A percentile compares a stretch with the other conserved stretches of the same genome.
These are phyloP conservation scores for Monoplex corrugatus DNA, from an alignment of 2,888 invertebrate species.

Conservation along the genomic window DNA sequence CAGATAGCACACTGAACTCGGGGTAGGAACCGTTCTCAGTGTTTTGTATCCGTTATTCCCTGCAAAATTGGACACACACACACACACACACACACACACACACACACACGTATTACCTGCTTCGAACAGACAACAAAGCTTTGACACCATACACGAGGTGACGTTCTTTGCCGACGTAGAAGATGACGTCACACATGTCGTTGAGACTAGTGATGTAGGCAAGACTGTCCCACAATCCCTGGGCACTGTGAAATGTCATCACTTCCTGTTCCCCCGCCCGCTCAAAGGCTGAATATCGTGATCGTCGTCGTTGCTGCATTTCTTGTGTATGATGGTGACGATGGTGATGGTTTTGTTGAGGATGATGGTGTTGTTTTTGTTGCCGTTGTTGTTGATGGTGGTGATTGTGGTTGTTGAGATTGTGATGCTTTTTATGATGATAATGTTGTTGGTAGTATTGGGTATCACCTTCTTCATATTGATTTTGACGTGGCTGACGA, in stretches of 20 bases:
- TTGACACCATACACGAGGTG: constrained; percentile 39
- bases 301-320: neutral
- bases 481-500: neutral
- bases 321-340: neutral
- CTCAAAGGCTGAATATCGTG: neutral
- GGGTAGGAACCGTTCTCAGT: no score
- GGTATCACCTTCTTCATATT: neutral
- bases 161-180: constrained; percentile 29
- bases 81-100: neutral
- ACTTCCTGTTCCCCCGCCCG: neutral
- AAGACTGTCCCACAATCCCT: constrained; percentile 34
- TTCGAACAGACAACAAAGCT: constrained; percentile 21
- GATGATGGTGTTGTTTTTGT: neutral
- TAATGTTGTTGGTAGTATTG: no score
- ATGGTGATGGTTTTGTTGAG: neutral
- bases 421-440: neutral
- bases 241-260: constrained; percentile 12
- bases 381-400: neutral
- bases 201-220: constrained; percentile 40
- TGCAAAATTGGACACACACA: neutral
- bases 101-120: constrained; percentile 26
- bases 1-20: no score
- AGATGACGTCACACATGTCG: constrained; percentile 42
- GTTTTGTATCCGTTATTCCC: no score
- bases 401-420: neutral